Base-by-base conservation (phyloP, 2,797 vertebrate genomes). In the Trematomus bernacchii region DNA sequence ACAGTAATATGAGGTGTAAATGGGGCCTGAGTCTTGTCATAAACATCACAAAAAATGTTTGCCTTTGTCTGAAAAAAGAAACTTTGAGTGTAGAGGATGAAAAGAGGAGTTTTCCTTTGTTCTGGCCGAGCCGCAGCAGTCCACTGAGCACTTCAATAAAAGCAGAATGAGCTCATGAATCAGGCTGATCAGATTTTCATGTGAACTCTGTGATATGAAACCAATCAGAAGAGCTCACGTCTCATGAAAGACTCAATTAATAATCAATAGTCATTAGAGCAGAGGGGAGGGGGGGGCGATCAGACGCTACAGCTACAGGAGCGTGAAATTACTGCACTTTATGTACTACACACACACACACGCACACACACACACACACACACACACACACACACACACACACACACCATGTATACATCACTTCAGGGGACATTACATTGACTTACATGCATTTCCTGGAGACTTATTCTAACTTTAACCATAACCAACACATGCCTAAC, bases 201-300 rank as follows among this genome's bases (percentile, higher is more conserved):
- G 63, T 77, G 76, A 82, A 79, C 70, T 70, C 67, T 15, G 16
- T 52, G 85, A 92, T 85, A 87, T 85, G 90, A 87, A 90, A n/a
- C 76, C 86, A 85, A 75, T 85, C 73, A 78, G 82, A 77, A 69
- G 59, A 71, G 73, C 70, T 59, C 73, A 52, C 66, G 18, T 76
- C 83, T 85, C 76, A 80, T 77, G 73, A 90, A 83, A 80, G 82
- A 82, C 74, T 82, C 87, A 89, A 92, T 91, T 87, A 90, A 89
- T 91, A 90, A 92, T 90, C 87, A 88, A 87, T 87, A 86, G 85
- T 83, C 74, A 87, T 86, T 87, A 87, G 77, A 85, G 72, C 57
- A 42, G 73, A 69, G 74, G 74, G 79, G 70, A 51, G 76, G 74
- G 69, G 69, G 76, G 77, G 33, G 48, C 18, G 19, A 79, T 80